Base-by-base conservation (phyloP, 2,888 invertebrate species). In the Clepsis dumicolana region DNA sequence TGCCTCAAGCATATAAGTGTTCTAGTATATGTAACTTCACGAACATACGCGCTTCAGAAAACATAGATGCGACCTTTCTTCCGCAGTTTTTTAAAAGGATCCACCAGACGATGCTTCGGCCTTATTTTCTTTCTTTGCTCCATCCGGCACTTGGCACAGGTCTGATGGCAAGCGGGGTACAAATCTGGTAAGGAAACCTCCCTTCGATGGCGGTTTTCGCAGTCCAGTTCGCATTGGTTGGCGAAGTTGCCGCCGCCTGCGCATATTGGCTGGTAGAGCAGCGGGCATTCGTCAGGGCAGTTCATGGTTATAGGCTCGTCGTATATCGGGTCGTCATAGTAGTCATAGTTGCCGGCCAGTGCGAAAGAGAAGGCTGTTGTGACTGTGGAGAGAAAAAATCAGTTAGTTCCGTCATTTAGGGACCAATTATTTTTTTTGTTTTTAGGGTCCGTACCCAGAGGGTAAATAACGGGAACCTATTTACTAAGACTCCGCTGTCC, bases 241-340 rank as follows among this genome's bases (percentile, higher is more conserved):
- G 35, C 50, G 56, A 48, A 71, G 35, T 57, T 67, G 29, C 10
- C 14, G n/a, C 57, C 64, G 24, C 67, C 62, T n/a, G 71, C 57
- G 67, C 71, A 71, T 12, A 61, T 38, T n/a, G 71, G 71, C 27
- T 60, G 32, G 67, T 70, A 70, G 35, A 59, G 32, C n/a, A 41
- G n/a, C 2, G 66, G 38, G 50, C 70, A 70, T 1, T n/a, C 24
- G 18, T 61, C 38, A 1, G 60, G 60, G 5, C 41, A 38, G 44
- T 12, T 12, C 38, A 57, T 38, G 12, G 18, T 54, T 16, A 54
- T 29, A 1, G 54, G 29, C 16, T 54, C 54, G 29, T 29, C 18
- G 16, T 14, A 52, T 1, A 7, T 5, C 27, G n/a, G 21, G 21
- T 8, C 2, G n/a, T 27, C 52, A n/a, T 21, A 21, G 48, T 48